Evolutionary conservation across 1,140 invertebrate genomes (phyloP).

Genomic region (Drosophila rufa): DNA sequence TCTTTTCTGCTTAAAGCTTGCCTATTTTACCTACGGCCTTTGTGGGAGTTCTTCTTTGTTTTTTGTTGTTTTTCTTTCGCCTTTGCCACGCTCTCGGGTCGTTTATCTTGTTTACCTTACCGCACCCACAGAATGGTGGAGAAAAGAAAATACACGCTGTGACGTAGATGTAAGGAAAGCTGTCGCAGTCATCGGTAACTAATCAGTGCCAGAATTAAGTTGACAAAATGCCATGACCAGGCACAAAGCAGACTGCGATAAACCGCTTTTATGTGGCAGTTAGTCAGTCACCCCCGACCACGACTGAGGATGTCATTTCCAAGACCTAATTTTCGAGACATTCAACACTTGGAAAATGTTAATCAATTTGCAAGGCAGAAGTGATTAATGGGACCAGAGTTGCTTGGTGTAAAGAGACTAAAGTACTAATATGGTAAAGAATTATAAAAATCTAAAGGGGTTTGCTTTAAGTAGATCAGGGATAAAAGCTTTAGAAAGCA

Average conservation of each 20-base stretch:
- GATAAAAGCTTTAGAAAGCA: too few relatives aligned
- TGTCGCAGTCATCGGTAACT: slow-evolving; percentile 56
- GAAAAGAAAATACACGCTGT: slow-evolving; percentile 5
- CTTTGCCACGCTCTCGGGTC: slow-evolving; percentile 30
- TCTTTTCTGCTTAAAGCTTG: slow-evolving; percentile 13
- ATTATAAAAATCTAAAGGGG: too few relatives aligned
- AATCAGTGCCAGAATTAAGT: slow-evolving; percentile 57
- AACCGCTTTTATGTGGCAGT: slow-evolving; percentile 43
- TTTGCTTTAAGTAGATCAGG: too few relatives aligned
- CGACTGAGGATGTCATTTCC: slow-evolving; percentile 9
- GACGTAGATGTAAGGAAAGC: slow-evolving; percentile 33
- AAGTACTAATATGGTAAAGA: too few relatives aligned
- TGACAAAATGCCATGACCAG: slow-evolving; percentile 65
- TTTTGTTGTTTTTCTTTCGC: slow-evolving; percentile 20
- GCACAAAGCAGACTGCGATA: slow-evolving; percentile 42
- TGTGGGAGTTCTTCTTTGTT: slow-evolving; percentile 21
- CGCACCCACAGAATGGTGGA: slow-evolving; percentile 26
- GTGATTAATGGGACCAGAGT: neutral
- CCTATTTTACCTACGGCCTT: slow-evolving; percentile 47
- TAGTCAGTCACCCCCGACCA: slow-evolving; percentile 10
- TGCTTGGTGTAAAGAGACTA: neutral
- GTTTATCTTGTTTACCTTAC: slow-evolving; percentile 59
- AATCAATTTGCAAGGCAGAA: slow-evolving; percentile 19
- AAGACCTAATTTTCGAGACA: slow-evolving; percentile 21
- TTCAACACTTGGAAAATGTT: slow-evolving; percentile 33